phyloP scores from a whole-genome alignment of 1,140 invertebrate genomes.

The Brachionus rubens region DNA sequence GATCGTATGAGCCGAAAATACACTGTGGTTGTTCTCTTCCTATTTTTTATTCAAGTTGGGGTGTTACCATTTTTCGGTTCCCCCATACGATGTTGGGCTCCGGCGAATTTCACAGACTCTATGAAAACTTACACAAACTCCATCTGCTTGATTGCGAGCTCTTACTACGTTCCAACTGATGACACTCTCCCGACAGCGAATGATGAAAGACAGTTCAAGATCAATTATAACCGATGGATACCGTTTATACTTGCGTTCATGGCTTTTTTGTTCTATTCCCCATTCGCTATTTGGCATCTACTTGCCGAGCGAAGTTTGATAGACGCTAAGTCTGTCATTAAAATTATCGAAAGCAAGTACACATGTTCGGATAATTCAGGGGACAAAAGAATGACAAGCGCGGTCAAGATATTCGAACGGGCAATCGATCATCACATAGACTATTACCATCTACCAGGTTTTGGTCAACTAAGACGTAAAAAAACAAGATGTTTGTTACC shows the following conservation, averaged over 20 bases:
- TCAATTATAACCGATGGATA: slow-evolving; percentile 46
- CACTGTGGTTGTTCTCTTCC: slow-evolving; percentile 73
- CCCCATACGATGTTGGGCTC: slow-evolving; percentile 74
- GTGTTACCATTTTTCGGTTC: slow-evolving; percentile 86
- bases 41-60: slow-evolving; percentile 78
- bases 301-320: slow-evolving; percentile 22
- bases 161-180: slow-evolving; percentile 62
- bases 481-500: neutral
- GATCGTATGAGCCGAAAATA: slow-evolving; percentile 50
- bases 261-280: slow-evolving; percentile 45
- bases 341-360: neutral
- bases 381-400: slow-evolving; percentile 1
- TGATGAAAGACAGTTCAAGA: neutral
- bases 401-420: slow-evolving; percentile 39
- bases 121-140: slow-evolving; percentile 54
- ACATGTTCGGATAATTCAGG: neutral
- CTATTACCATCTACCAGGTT: neutral
- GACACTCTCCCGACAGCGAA: slow-evolving; percentile 50
- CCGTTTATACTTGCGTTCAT: slow-evolving; percentile 45
- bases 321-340: slow-evolving; percentile 27
- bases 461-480: neutral
- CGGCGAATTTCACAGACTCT: slow-evolving; percentile 49
- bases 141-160: slow-evolving; percentile 62
- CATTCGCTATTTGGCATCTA: slow-evolving; percentile 44
- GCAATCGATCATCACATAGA: slow-evolving; percentile 34